Conservation (phyloP, 92 coral and sea anemone genomes). For the Epizoanthus stellaris region DNA sequence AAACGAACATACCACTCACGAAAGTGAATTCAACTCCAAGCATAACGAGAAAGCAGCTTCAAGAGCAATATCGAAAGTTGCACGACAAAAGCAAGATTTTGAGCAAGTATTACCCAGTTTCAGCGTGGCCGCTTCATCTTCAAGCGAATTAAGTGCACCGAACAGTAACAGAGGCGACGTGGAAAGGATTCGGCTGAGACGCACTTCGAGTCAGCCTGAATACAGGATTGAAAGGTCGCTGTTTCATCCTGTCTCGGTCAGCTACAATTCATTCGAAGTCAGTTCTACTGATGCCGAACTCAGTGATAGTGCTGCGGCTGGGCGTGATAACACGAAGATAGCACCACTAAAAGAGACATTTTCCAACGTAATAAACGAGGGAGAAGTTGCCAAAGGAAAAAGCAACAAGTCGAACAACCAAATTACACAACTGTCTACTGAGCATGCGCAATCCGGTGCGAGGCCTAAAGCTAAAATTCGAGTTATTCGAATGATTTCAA, state of each 20-base stretch:
- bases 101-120: background rate
- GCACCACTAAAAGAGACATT: no score
- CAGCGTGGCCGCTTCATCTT: background rate
- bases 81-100: background rate
- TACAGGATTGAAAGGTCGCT: constrained; percentile 1
- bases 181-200: background rate
- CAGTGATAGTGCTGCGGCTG: background rate
- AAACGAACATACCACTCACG: background rate
- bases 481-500: constrained; percentile 30
- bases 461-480: background rate
- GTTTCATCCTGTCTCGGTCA: constrained; percentile 34
- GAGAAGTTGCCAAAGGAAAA: background rate
- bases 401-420: background rate
- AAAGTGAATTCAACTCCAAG: background rate
- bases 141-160: background rate
- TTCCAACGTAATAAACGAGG: background rate
- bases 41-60: background rate
- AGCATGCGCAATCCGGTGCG: background rate
- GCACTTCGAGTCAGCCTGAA: background rate
- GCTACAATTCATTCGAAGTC: constrained; percentile 12
- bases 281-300: background rate
- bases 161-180: background rate
- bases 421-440: background rate
- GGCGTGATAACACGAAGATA: no score
- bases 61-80: background rate